Evolutionary conservation across 2,797 vertebrate genomes (phyloP).

Genomic region (Dipus sagitta): DNA sequence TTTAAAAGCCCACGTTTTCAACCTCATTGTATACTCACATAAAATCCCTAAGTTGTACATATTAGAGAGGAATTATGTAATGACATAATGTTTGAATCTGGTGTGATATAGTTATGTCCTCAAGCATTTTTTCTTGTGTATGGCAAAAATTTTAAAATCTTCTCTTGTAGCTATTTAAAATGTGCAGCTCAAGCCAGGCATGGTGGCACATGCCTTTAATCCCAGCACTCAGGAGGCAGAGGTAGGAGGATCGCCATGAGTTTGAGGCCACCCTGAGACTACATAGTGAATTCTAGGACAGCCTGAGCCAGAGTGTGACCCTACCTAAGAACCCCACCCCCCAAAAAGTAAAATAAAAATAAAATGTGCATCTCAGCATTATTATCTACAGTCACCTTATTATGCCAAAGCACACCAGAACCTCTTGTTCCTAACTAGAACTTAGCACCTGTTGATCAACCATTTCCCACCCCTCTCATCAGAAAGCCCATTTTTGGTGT

Average conservation of each 20-base stretch:
- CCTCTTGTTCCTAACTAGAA: background rate
- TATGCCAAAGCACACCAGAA: background rate
- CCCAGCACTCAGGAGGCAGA: too few relatives aligned
- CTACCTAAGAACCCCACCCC: too few relatives aligned
- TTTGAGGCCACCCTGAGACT: too few relatives aligned
- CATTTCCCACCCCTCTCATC: too few relatives aligned
- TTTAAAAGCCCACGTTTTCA: background rate
- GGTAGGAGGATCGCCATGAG: too few relatives aligned
- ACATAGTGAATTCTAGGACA: too few relatives aligned
- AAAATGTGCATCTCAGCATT: fast-evolving
- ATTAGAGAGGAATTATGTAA: background rate
- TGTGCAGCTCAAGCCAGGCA: too few relatives aligned
- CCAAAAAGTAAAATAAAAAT: too few relatives aligned
- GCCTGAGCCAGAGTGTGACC: too few relatives aligned
- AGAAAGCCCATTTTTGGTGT: constrained; percentile 38
- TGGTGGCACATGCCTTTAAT: too few relatives aligned
- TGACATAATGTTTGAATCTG: background rate
- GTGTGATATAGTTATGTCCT: background rate
- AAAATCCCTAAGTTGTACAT: background rate
- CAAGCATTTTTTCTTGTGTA: background rate
- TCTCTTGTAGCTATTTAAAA: background rate
- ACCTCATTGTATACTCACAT: background rate
- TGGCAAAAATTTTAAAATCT: background rate
- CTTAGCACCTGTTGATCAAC: background rate
- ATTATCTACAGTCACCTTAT: background rate